These are phyloP conservation scores for Pandion haliaetus DNA, from an alignment of 2,113 vertebrate genomes.

Conservation along the genomic window DNA sequence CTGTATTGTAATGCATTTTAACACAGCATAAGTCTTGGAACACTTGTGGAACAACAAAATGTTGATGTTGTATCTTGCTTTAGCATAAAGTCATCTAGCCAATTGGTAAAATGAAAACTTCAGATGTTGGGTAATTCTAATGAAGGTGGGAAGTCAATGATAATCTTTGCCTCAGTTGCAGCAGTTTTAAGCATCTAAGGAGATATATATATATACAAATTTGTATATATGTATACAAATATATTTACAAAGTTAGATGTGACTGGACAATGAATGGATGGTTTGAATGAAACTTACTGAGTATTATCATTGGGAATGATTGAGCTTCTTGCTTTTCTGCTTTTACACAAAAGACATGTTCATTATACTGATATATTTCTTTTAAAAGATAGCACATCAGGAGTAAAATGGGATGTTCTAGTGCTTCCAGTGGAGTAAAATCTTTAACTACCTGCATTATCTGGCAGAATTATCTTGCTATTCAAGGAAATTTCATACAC, in stretches of 20 bases:
- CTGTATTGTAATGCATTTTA: background rate
- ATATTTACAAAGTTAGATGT: background rate
- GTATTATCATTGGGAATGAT: background rate
- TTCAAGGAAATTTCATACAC: background rate
- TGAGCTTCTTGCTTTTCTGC: background rate
- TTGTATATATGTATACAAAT: too few relatives aligned
- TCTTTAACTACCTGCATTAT: background rate
- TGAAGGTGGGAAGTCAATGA: background rate
- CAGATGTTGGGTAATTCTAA: background rate
- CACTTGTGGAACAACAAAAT: background rate
- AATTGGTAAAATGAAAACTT: background rate
- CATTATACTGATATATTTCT: background rate
- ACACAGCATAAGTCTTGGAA: background rate
- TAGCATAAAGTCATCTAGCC: background rate
- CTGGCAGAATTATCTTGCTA: background rate
- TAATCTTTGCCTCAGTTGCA: background rate
- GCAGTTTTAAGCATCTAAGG: background rate
- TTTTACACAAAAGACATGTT: background rate
- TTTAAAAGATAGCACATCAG: background rate
- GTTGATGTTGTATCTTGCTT: background rate
- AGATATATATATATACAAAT: too few relatives aligned
- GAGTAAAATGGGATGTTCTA: background rate
- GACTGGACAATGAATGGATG: background rate
- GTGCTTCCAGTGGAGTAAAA: background rate
- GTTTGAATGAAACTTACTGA: background rate